phyloP scores from a whole-genome alignment of 2,113 vertebrate species.

The Platichthys flesus region DNA sequence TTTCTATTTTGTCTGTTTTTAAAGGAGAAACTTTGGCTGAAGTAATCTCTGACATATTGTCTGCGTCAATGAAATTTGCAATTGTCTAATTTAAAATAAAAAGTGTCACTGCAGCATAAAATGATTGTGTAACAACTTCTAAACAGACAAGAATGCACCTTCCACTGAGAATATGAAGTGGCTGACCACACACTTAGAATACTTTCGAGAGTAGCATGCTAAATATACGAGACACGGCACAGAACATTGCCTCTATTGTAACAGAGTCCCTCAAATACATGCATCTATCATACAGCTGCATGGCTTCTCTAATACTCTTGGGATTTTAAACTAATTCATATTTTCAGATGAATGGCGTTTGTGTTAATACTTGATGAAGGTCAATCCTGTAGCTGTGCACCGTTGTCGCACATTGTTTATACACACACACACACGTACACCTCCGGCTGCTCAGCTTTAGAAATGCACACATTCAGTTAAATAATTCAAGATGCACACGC shows the following conservation, averaged over 20 bases:
- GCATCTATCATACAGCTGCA: background rate
- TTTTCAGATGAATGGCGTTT: background rate
- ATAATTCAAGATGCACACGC: background rate
- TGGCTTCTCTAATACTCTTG: background rate
- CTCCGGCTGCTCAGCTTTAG: background rate
- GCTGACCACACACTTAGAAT: conserved; percentile 36
- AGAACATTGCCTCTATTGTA: conserved; percentile 2
- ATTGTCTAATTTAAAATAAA: too few relatives aligned
- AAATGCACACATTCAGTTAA: background rate
- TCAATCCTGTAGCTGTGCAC: background rate
- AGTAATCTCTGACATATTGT: too few relatives aligned
- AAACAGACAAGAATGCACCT: background rate
- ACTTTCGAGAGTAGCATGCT: conserved; percentile 4
- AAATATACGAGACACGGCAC: conserved; percentile 28
- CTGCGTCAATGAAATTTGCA: too few relatives aligned
- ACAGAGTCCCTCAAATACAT: background rate
- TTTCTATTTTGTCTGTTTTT: too few relatives aligned
- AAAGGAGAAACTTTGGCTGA: too few relatives aligned
- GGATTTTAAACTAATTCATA: background rate
- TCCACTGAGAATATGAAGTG: conserved; percentile 38
- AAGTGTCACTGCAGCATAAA: background rate
- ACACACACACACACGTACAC: background rate
- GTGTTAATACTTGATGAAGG: background rate
- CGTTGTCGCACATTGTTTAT: background rate
- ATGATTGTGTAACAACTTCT: background rate